These are phyloP conservation scores for Cydia fagiglandana DNA, from an alignment of 1,140 invertebrate genomes.

Conservation along the genomic window DNA sequence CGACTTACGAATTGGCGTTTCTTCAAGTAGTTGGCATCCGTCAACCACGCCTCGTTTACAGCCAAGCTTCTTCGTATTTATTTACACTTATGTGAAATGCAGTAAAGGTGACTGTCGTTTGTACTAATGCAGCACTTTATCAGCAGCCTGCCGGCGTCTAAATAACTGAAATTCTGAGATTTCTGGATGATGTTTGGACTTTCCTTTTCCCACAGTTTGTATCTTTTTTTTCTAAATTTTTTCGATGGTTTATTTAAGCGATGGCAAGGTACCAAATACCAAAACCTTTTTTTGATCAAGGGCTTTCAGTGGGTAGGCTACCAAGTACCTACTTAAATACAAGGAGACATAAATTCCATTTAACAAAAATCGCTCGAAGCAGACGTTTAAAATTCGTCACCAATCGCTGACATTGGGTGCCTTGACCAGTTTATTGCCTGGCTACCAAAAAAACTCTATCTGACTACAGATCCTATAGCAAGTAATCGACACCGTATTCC, in stretches of 20 bases:
- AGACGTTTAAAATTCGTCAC: slow-evolving; percentile 25
- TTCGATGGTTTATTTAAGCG: too few relatives aligned
- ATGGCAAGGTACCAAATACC: too few relatives aligned
- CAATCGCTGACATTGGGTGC: slow-evolving; percentile 24
- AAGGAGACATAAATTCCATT: neutral
- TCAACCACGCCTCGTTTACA: neutral
- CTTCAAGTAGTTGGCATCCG: neutral
- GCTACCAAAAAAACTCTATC: slow-evolving; percentile 18
- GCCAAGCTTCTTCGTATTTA: neutral
- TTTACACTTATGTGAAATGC: neutral
- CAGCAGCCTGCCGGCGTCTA: neutral
- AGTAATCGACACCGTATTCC: neutral
- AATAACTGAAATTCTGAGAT: neutral
- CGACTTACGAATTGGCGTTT: slow-evolving; percentile 14
- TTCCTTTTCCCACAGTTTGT: neutral
- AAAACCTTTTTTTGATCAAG: too few relatives aligned
- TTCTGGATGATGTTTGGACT: neutral
- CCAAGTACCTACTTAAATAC: neutral
- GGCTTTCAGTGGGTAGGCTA: neutral
- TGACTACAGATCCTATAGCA: neutral
- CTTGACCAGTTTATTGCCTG: slow-evolving; percentile 29
- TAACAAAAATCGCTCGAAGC: neutral
- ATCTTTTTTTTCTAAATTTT: neutral
- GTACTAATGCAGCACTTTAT: neutral
- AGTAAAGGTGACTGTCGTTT: neutral